Percentiles rank a stretch among this genome's conserved stretches.
These are phyloP conservation scores for Bradypodion pumilum DNA, from an alignment of 2,797 vertebrate genomes.

Conservation along the genomic window DNA sequence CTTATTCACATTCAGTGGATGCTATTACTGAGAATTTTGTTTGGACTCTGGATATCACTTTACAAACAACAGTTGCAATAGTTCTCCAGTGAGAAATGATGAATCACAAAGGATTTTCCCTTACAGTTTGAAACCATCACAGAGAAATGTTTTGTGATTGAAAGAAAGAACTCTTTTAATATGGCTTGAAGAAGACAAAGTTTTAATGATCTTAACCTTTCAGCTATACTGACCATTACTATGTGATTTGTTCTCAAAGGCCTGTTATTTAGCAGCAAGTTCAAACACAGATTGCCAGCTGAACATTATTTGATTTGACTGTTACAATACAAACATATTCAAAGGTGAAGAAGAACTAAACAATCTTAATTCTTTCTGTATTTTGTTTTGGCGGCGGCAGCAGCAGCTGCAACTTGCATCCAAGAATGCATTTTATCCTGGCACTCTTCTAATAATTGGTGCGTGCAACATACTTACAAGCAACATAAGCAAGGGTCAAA, in stretches of 20 bases:
- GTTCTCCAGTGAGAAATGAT: conserved; percentile 47
- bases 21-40: conserved; percentile 28
- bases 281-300: conserved; percentile 70
- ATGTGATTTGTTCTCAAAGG: conserved; percentile 71
- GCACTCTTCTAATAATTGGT: conserved; percentile 31
- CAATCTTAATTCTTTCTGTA: conserved; percentile 59
- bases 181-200: conserved; percentile 67
- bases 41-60: conserved; percentile 45
- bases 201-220: conserved; percentile 76
- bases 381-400: too few relatives aligned
- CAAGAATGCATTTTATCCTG: too few relatives aligned
- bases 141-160: conserved; percentile 72
- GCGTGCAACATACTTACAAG: conserved; percentile 37
- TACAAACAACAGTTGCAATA: conserved; percentile 53
- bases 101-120: conserved; percentile 73
- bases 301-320: conserved; percentile 65
- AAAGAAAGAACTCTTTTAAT: conserved; percentile 65
- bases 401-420: too few relatives aligned
- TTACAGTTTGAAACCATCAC: conserved; percentile 72
- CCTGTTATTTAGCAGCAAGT: conserved; percentile 75
- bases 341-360: conserved; percentile 67
- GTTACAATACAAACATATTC: conserved; percentile 67
- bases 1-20: conserved; percentile 39
- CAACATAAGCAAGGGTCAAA: conserved; percentile 30
- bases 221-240: conserved; percentile 64